Evolutionary conservation across 2,113 vertebrate genomes (phyloP), one percentile per base, ranked within the genome.

Genomic region (Panthera leo): DNA sequence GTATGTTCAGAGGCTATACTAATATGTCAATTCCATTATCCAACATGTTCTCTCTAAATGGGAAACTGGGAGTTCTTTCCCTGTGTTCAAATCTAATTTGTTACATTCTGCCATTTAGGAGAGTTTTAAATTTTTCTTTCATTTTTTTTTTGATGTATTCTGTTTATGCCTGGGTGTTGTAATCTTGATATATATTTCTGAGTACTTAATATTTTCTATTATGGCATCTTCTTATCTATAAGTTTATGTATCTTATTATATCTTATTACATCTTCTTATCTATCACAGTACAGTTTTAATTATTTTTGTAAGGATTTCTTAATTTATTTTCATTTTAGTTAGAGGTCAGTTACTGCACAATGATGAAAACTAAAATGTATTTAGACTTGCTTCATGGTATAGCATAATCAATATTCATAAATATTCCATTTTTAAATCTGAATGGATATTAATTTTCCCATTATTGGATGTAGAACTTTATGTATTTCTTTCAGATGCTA

Each of bases 361-460:
- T 68, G 71, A 71, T 91, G 73, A 90, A 90, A 85, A 85, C 53
- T 45, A 94, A 71, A 94, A 85, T 70, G 5, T n/a, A 48, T 71
- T 85, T 48, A 63, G 21, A 63, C 31, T 80, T 86, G n/a, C 29
- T 86, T 65, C 6, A 18, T 45, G 29, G 29, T 27, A 6, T 55
- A 25, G 27, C 45, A 58, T 5, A 79, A 85, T 86, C 80, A 42
- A 71, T 80, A 91, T 75, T 80, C 39, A 91, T 68, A 91, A 91
- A 92, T 75, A 48, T 87, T 67, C 31, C 3, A 67, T 75, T 82
- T 89, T 82, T 27, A 67, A n/a, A 25, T 45, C 34, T 9, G 63
- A 71, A n/a, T 45, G 70, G 10, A 78, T 55, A 29, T 61, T 87
- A 18, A 55, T 39, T 42, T 89, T 78, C 3, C 29, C 23, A 45